Evolutionary conservation across 2,888 invertebrate species (phyloP).

Genomic region (Gortyna flavago): DNA sequence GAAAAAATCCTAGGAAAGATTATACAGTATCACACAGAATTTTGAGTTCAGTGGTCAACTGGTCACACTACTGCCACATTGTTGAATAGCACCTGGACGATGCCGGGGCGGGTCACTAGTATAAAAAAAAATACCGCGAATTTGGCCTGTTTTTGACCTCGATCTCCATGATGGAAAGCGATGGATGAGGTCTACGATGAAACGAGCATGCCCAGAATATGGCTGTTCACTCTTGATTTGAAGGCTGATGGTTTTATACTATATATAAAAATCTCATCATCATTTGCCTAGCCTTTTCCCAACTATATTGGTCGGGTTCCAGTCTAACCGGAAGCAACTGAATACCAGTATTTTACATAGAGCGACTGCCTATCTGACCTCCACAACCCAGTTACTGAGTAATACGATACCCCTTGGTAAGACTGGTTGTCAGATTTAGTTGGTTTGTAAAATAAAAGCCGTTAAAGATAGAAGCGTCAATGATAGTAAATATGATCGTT

Average conservation of each 20-base stretch:
- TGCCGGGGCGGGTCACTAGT: fast-evolving
- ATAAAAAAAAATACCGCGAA: neutral
- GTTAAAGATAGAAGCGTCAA: neutral
- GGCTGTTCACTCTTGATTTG: neutral
- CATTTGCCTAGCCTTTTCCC: too few relatives aligned
- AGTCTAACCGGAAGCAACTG: too few relatives aligned
- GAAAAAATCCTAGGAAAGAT: neutral
- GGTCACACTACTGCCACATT: neutral
- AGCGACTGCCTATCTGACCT: too few relatives aligned
- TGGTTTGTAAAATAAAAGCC: neutral
- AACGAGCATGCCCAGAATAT: neutral
- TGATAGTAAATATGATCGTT: neutral
- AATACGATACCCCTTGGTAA: too few relatives aligned
- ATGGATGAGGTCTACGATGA: neutral
- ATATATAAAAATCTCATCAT: too few relatives aligned
- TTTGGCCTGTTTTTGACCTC: neutral
- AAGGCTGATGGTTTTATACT: too few relatives aligned
- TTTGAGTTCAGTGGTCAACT: neutral
- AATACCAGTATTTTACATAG: too few relatives aligned
- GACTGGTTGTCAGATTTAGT: too few relatives aligned
- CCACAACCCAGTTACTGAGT: too few relatives aligned
- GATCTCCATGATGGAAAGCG: neutral
- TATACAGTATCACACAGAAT: neutral
- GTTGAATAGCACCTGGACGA: neutral
- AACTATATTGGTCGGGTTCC: too few relatives aligned